A percentile compares a stretch with the other conserved stretches of the same genome.
phyloP scores from a whole-genome alignment of 2,113 vertebrate genomes.

The Notechis scutatus region DNA sequence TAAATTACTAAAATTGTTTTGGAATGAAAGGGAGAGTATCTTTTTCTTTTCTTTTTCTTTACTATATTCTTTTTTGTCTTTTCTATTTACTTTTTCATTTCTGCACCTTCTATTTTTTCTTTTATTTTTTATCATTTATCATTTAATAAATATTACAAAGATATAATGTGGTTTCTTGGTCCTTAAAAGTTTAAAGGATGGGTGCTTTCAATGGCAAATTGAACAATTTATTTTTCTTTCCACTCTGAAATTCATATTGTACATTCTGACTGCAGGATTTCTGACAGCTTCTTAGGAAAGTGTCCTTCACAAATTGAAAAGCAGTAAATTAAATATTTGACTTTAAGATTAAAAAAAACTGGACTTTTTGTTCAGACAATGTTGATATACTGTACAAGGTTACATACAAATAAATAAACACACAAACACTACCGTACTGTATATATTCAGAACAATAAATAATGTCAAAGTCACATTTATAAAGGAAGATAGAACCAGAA shows the following conservation, averaged over 20 bases:
- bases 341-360: neutral
- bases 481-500: neutral
- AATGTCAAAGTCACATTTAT: neutral
- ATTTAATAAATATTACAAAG: neutral
- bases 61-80: neutral
- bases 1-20: neutral
- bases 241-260: neutral
- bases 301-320: neutral
- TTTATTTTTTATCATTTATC: neutral
- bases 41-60: neutral
- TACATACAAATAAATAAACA: neutral
- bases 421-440: neutral
- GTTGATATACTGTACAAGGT: neutral
- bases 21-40: neutral
- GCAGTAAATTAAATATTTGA: neutral
- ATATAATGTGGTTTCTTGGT: neutral
- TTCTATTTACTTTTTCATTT: neutral
- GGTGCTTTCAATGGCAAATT: neutral
- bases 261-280: neutral
- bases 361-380: neutral
- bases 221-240: neutral
- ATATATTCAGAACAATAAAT: neutral
- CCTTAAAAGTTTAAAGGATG: neutral
- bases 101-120: neutral
- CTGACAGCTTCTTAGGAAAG: neutral